Percentiles rank a stretch among this genome's conserved stretches.
phyloP scores from a whole-genome alignment of 2,888 invertebrate genomes.

The Luperina nickerlii region DNA sequence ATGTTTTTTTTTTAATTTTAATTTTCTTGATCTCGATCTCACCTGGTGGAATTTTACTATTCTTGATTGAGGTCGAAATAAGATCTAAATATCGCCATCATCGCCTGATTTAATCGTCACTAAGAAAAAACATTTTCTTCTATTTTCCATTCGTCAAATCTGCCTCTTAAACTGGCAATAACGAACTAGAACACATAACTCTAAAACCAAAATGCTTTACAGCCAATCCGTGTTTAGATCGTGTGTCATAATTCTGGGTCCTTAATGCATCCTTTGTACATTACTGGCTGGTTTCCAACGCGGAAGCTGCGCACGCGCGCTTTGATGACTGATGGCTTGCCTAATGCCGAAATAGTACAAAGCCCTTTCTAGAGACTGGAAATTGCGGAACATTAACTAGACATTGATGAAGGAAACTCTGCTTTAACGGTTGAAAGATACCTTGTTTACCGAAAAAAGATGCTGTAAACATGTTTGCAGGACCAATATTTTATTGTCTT shows the following conservation, averaged over 20 bases:
- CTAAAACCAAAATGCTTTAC: slow-evolving; percentile 48
- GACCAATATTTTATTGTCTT: neutral
- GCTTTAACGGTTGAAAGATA: slow-evolving; percentile 22
- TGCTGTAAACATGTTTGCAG: neutral
- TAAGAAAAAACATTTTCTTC: neutral
- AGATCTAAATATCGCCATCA: neutral
- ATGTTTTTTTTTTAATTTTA: neutral
- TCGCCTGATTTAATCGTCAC: neutral
- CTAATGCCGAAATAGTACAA: slow-evolving; percentile 73
- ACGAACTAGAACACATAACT: slow-evolving; percentile 37
- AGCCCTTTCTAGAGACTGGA: slow-evolving; percentile 62
- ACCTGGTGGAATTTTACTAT: no score
- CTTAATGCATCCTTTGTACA: slow-evolving; percentile 84
- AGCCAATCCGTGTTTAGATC: slow-evolving; percentile 70
- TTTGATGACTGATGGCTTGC: slow-evolving; percentile 72
- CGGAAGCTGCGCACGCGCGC: slow-evolving; percentile 76
- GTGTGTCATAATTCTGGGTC: slow-evolving; percentile 77
- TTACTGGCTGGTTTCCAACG: slow-evolving; percentile 82
- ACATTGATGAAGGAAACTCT: slow-evolving; percentile 46
- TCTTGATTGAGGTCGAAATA: neutral
- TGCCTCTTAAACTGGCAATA: slow-evolving; percentile 37
- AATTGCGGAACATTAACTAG: slow-evolving; percentile 50
- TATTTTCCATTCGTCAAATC: slow-evolving; percentile 18
- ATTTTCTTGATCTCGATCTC: no score
- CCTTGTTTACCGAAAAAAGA: neutral